Percentiles rank a stretch among this genome's conserved stretches.
Evolutionary conservation across 2,888 invertebrate genomes (phyloP).

Genomic region (Pterostichus madidus): DNA sequence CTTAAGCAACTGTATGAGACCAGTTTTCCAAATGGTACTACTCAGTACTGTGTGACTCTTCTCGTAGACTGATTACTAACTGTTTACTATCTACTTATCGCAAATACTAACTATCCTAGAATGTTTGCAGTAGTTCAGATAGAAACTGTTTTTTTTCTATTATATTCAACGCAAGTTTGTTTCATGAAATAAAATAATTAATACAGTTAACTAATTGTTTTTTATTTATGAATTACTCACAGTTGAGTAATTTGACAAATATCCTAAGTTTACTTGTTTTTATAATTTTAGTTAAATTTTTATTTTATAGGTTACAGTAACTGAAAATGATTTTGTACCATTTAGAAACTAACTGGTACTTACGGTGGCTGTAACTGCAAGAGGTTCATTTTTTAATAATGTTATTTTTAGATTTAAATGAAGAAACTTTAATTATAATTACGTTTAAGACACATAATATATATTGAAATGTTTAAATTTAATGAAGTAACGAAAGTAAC

Average conservation of each 20-base stretch:
- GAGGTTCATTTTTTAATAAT: background rate
- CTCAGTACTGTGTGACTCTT: background rate
- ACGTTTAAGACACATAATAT: too few species aligned
- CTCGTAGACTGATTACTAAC: constrained; percentile 20
- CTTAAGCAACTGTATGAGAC: constrained; percentile 32
- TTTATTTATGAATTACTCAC: constrained; percentile 15
- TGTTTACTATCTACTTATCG: constrained; percentile 23
- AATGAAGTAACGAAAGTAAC: too few species aligned
- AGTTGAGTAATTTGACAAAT: background rate
- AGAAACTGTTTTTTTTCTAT: constrained; percentile 28
- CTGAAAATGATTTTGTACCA: constrained; percentile 1
- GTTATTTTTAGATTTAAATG: constrained; percentile 8
- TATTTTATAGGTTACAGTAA: background rate
- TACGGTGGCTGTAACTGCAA: background rate
- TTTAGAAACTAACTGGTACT: constrained; percentile 40
- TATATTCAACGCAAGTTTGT: constrained; percentile 25
- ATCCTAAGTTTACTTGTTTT: constrained; percentile 23
- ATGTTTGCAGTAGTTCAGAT: constrained; percentile 2
- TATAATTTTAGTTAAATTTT: too few species aligned
- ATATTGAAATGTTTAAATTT: too few species aligned
- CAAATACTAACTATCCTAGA: constrained; percentile 28
- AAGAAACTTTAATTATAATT: too few species aligned
- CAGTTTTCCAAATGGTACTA: constrained; percentile 56
- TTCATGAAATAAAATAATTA: constrained; percentile 46
- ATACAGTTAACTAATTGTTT: constrained; percentile 18